These are phyloP conservation scores for Rhineura floridana DNA, from an alignment of 2,113 vertebrate genomes.

Conservation along the genomic window DNA sequence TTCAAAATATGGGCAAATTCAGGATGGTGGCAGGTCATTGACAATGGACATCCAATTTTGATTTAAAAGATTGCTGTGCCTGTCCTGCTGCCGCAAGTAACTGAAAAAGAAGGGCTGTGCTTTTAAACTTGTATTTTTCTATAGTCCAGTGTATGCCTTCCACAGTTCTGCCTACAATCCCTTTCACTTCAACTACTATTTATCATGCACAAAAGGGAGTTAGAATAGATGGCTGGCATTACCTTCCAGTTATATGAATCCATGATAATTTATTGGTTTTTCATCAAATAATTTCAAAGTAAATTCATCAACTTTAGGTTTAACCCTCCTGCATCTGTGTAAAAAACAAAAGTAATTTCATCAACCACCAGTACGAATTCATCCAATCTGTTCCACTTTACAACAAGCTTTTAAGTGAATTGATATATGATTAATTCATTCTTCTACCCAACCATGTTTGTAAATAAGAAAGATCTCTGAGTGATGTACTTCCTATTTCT, in stretches of 20 bases:
- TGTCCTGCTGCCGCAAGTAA: neutral
- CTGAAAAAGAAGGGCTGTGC: neutral
- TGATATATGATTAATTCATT: constrained; percentile 25
- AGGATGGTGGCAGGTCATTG: neutral
- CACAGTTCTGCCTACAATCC: neutral
- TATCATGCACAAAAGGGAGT: neutral
- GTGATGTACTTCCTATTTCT: neutral
- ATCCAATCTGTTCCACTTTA: constrained; percentile 10
- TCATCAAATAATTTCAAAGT: neutral
- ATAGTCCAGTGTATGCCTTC: neutral
- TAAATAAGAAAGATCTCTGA: constrained; percentile 6
- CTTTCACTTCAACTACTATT: neutral
- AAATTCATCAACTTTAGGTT: neutral
- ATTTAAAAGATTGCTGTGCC: neutral
- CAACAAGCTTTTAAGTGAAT: constrained; percentile 33
- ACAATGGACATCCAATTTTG: neutral
- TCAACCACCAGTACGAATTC: constrained; percentile 5
- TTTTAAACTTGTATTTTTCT: neutral
- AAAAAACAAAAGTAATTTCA: constrained; percentile 30
- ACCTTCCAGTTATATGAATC: neutral
- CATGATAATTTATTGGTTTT: constrained; percentile 18
- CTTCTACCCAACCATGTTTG: neutral
- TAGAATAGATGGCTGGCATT: neutral
- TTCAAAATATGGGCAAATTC: neutral
- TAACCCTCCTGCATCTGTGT: constrained; percentile 2